Conservation (phyloP, 2,797 vertebrate genomes). For the Trematomus bernacchii region DNA sequence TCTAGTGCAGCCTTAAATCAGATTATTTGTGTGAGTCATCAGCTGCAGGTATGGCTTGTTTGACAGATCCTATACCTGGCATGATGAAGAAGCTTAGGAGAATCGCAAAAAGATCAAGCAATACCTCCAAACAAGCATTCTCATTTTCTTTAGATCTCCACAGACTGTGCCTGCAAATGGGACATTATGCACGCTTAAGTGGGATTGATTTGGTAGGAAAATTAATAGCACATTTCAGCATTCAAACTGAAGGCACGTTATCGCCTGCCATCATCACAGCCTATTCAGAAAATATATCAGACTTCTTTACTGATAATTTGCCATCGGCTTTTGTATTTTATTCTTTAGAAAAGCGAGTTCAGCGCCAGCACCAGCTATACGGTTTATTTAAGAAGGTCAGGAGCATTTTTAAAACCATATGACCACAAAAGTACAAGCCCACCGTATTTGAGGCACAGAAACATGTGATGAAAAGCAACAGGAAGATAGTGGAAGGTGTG, state of each 20-base stretch:
- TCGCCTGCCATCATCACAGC: constrained; percentile 49
- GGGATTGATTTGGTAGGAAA: constrained; percentile 60
- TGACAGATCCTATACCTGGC: neutral
- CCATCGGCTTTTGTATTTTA: constrained; percentile 20
- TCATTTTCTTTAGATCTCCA: constrained; percentile 19
- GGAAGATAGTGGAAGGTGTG: constrained; percentile 18
- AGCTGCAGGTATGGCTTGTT: constrained; percentile 22
- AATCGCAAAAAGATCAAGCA: constrained; percentile 16
- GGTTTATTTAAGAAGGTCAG: constrained; percentile 5
- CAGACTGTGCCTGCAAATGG: constrained; percentile 39
- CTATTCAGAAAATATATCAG: constrained; percentile 58
- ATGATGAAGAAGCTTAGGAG: constrained; percentile 1
- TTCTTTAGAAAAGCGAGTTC: constrained; percentile 36
- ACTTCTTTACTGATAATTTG: constrained; percentile 48
- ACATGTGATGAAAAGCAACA: neutral
- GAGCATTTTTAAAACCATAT: constrained; percentile 21
- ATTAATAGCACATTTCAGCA: constrained; percentile 52
- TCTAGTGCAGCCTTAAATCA: no score
- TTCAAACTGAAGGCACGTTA: constrained; percentile 50
- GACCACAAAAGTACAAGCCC: neutral
- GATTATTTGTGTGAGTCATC: constrained; percentile 6
- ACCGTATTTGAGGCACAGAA: constrained; percentile 9
- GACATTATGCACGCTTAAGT: constrained; percentile 54
- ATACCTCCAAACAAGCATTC: constrained; percentile 2
- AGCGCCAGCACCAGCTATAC: neutral